Evolutionary conservation across 1,140 invertebrate genomes (phyloP).

Genomic region (Dinothrombium tinctorium): DNA sequence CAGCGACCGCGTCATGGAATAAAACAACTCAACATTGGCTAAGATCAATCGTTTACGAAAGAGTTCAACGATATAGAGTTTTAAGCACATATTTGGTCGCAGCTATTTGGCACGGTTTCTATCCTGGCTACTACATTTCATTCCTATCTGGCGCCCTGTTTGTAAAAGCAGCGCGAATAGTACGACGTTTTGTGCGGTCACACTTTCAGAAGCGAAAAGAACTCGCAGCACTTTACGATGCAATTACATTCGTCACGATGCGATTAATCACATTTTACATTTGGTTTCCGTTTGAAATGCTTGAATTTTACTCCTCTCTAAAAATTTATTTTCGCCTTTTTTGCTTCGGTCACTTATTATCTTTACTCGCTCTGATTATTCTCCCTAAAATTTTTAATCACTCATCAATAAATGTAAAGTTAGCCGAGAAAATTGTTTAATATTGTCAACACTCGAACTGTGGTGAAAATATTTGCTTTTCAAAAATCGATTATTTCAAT

Average conservation of each 20-base stretch:
- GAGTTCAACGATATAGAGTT: conserved; percentile 26
- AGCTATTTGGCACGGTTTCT: conserved; percentile 90
- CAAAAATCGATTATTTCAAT: too few species aligned
- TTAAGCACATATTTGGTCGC: conserved; percentile 49
- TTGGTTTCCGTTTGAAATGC: conserved; percentile 2
- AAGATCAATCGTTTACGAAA: conserved; percentile 56
- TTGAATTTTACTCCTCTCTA: background rate
- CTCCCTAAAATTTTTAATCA: background rate
- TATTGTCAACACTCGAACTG: too few species aligned
- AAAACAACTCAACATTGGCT: conserved; percentile 73
- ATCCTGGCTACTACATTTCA: conserved; percentile 86
- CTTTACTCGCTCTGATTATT: background rate
- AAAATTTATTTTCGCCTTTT: background rate
- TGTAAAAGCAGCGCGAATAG: conserved; percentile 51
- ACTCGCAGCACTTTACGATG: background rate
- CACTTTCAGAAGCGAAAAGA: conserved; percentile 28
- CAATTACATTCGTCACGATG: background rate
- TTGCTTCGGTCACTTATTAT: background rate
- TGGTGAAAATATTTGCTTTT: too few species aligned
- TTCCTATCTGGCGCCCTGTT: conserved; percentile 67
- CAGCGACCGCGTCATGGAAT: conserved; percentile 68
- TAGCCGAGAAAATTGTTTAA: too few species aligned
- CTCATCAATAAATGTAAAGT: background rate
- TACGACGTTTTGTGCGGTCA: conserved; percentile 43
- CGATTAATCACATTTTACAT: background rate